These are phyloP conservation scores for Beris morrisii DNA, from an alignment of 2,888 invertebrate genomes.

Conservation along the genomic window DNA sequence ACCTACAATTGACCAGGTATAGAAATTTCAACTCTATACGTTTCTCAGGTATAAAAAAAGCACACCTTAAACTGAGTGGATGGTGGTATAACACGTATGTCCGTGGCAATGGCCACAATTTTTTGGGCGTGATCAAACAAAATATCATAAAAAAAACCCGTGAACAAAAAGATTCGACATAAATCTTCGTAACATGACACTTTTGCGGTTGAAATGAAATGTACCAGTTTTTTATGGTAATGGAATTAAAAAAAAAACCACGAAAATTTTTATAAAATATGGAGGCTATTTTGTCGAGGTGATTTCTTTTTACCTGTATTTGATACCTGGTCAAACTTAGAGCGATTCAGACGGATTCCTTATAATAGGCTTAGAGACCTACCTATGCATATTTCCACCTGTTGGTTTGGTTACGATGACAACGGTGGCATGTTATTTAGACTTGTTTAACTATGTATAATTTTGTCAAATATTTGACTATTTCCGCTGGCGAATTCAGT, in stretches of 20 bases:
- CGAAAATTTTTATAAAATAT: constrained; percentile 34
- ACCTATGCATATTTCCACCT: too few species aligned
- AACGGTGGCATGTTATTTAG: too few species aligned
- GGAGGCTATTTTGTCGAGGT: constrained; percentile 33
- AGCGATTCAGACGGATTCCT: too few species aligned
- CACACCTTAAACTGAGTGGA: neutral
- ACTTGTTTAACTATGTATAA: too few species aligned
- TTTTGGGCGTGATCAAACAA: constrained; percentile 40
- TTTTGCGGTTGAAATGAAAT: constrained; percentile 38
- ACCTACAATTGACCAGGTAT: constrained; percentile 7
- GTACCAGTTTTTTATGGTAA: constrained; percentile 36
- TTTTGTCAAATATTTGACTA: too few species aligned
- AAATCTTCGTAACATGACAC: constrained; percentile 42
- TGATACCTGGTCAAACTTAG: neutral
- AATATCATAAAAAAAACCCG: constrained; percentile 3
- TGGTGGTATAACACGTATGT: constrained; percentile 9
- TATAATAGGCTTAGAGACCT: too few species aligned
- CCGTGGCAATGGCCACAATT: constrained; percentile 29
- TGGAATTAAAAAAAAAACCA: constrained; percentile 33
- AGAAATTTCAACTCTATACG: too few species aligned
- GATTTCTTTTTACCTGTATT: constrained; percentile 14
- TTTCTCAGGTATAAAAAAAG: constrained; percentile 17
- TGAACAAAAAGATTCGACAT: constrained; percentile 35
- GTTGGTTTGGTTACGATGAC: too few species aligned
- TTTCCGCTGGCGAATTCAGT: too few species aligned